Evolutionary conservation across 2,888 invertebrate species (phyloP), one percentile per base, ranked within the genome.

Genomic region (Hypomecis atomaria): DNA sequence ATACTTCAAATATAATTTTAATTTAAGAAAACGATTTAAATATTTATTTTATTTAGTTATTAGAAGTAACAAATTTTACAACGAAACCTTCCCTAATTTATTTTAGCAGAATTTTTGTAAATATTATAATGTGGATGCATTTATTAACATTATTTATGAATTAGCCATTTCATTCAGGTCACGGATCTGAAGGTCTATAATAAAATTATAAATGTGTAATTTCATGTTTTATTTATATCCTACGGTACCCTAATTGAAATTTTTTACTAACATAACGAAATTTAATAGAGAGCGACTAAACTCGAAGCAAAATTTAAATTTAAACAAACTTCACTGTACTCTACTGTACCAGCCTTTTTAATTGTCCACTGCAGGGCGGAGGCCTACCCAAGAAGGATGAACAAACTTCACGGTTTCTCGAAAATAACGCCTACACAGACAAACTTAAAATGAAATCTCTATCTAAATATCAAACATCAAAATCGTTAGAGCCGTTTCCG

Each of bases 61-160:
- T 40, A 40, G 40, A 40, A 48, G 48, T 52, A 52, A 52, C 3
- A 23, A 40, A 52, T 36, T 42, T 33, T 66, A 62, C 62, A 73
- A 74, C 70, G 71, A 72, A 72, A 69, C 77, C 76, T 73, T 79
- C 76, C 76, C 62, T 78, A 78, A 82, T 75, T 80, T 82, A 82
- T 81, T 73, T 69, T 77, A 82, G 78, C 58, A 54, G 71, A 76
- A 70, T 77, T 78, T 71, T 76, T 84, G 82, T 82, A 84, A 77
- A 84, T 82, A 83, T 66, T 75, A 72, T 69, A 55, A 47, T 74
- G 67, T 72, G 65, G 71, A 76, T 83, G 88, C 88, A 88, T 88
- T 88, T 88, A 88, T 83, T 86, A 86, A 76, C 80, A 78, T 76
- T 79, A 85, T 83, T 78, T 83, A 77, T 78, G 72, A 79, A 79